A percentile compares a stretch with the other conserved stretches of the same genome.
phyloP scores from a whole-genome alignment of 2,888 invertebrate genomes.

The Griposia aprilina region DNA sequence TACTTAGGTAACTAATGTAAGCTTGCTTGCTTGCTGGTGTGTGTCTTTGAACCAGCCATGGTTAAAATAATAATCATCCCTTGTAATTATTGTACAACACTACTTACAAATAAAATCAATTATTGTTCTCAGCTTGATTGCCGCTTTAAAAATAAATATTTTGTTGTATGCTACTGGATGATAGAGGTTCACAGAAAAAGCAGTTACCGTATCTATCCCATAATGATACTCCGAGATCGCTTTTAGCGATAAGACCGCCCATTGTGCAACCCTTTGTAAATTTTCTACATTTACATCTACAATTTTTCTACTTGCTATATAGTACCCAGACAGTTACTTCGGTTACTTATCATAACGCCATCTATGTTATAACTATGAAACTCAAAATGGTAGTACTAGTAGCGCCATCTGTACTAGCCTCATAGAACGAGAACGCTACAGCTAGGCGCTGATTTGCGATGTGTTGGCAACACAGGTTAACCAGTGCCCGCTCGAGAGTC shows the following conservation, averaged over 20 bases:
- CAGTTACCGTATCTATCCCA: background rate
- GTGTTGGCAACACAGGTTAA: background rate
- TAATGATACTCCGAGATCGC: too few species aligned
- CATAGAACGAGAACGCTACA: background rate
- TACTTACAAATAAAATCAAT: too few species aligned
- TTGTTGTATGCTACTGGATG: background rate
- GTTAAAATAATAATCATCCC: too few species aligned
- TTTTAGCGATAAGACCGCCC: too few species aligned
- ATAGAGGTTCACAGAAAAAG: background rate
- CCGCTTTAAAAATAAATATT: too few species aligned
- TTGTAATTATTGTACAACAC: too few species aligned
- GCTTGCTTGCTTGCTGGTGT: too few species aligned
- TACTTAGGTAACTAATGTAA: too few species aligned
- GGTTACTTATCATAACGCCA: conserved; percentile 8
- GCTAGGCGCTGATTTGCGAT: background rate
- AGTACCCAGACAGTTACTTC: background rate
- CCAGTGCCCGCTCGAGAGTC: background rate
- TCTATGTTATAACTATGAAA: conserved; percentile 15
- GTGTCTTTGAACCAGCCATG: too few species aligned
- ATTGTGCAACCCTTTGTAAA: too few species aligned
- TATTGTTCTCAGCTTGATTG: background rate
- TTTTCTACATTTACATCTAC: too few species aligned
- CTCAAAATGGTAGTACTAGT: background rate
- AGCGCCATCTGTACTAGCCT: conserved; percentile 32
- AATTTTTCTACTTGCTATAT: too few species aligned